Base-by-base conservation (phyloP, 2,797 vertebrate species). In the Nyctibius grandis region DNA sequence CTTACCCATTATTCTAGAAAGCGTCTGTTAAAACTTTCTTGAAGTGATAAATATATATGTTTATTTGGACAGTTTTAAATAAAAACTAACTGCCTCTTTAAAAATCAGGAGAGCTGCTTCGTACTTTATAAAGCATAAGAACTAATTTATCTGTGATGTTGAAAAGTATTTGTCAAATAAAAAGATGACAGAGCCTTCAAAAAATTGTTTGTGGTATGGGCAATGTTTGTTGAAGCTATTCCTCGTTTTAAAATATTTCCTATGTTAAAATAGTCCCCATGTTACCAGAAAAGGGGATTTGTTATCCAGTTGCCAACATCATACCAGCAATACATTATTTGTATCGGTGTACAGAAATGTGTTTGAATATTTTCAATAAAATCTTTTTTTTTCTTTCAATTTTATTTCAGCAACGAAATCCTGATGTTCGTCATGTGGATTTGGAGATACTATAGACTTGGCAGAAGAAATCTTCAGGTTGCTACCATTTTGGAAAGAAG, bases 351-450 rank as follows among this genome's bases (percentile, higher is more conserved):
- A 5, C 20, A 74, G 70, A 91, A 83, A 34, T 33, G 15, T 34
- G 12, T 57, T 91, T 74, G 20, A 69, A 12, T 79, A 12, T 76
- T 63, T 45, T 50, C 14, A 53, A 10, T 78, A 31, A 63, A 78
- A 76, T 56, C 3, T 31, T 57, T 69, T 45, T 36, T 3, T n/a
- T 25, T 9, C 28, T 13, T 31, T 2, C 17, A 33, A 77, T 75
- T 70, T 31, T 44, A 26, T 94, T 93, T 85, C 96, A 99, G 99
- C 98, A 99, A 98, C 98, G 99, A 56, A 99, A 99, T 98, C 99
- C 99, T 29, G 99, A 99, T 93, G 98, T 99, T 86, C 99, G 99
- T 59, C 99, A 99, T 3, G 99, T 99, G 28, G 99, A 99, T 97
- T 97, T 99, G 98, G 99, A 99, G 98, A 99, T 99, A 81, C 91